Base-by-base conservation (phyloP, 1,140 invertebrate genomes). In the Drosophila parvula region DNA sequence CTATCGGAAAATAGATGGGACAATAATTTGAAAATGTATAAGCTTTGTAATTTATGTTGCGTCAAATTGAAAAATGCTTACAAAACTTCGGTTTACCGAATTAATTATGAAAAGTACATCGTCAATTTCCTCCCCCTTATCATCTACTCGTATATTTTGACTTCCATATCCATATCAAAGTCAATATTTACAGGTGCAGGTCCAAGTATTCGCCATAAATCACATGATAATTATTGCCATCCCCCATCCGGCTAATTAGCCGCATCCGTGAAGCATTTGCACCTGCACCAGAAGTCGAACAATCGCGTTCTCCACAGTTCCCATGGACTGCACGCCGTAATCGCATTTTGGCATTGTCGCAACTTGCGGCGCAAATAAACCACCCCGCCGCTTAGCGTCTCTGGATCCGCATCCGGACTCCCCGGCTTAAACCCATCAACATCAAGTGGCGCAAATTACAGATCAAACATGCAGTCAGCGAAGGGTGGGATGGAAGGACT, bases 361-460 rank as follows among this genome's bases (percentile, higher is more conserved):
- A 64, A 78, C 57, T 78, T 71, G 75, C 61, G 75, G 67, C 59
- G 56, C 69, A 80, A 80, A 80, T 75, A 80, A 80, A 80, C 78
- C 78, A 80, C 78, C 78, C 78, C 58, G 56, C 56, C 58, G 78
- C 45, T 80, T 80, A 63, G 47, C 34, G 47, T 41, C n/a, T 47
- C 44, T 9, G 53, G 30, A 34, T 10, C 12, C 36, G 30, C 16
- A 38, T 43, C n/a, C 45, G 47, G 65, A 44, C 67, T 67, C 27
- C 30, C 61, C 47, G 55, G 48, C 51, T 34, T 62, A 45, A 41
- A 34, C 41, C 51, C 32, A 53, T 53, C 51, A 53, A 63, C 65
- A 78, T 78, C 74, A 78, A 78, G 74, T 78, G 76, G 65, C 65
- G 61, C 76, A 71, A 78, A 78, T 78, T 78, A 64, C 65, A 78